Conservation (phyloP, 2,113 vertebrate genomes). For the Leptodactylus fuscus region DNA sequence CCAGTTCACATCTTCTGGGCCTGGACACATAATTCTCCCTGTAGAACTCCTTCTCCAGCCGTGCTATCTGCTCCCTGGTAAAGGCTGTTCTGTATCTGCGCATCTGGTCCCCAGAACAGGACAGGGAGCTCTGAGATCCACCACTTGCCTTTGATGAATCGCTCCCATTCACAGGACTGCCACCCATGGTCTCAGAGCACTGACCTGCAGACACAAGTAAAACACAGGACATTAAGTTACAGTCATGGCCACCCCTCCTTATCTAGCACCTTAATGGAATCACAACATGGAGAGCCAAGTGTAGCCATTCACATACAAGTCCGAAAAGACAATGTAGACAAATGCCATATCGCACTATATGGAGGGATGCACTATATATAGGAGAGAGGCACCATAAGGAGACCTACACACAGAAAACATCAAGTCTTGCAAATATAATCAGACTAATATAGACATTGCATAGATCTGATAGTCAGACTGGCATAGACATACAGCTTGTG, state of each 20-base stretch:
- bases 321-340: not conserved
- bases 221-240: slow-evolving; percentile 59
- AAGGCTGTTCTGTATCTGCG: slow-evolving; percentile 96
- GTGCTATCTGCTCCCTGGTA: slow-evolving; percentile 94
- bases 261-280: not conserved
- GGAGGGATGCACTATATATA: not conserved
- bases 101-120: slow-evolving; percentile 93
- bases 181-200: slow-evolving; percentile 70
- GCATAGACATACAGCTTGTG: not conserved
- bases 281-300: not conserved
- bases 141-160: slow-evolving; percentile 80
- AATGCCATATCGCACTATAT: not conserved
- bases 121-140: slow-evolving; percentile 81
- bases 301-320: not conserved
- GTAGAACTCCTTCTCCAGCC: slow-evolving; percentile 98
- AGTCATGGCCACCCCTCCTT: not conserved
- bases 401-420: too few relatives aligned
- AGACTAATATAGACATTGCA: not conserved
- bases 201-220: slow-evolving; percentile 69
- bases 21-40: slow-evolving; percentile 97
- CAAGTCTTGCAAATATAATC: not conserved
- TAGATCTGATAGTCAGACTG: not conserved
- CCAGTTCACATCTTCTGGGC: slow-evolving; percentile 94
- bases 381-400: too few relatives aligned
- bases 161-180: slow-evolving; percentile 72